A percentile compares a stretch with the other conserved stretches of the same genome.
These are phyloP conservation scores for Rhorus exstirpatorius DNA, from an alignment of 2,888 invertebrate species.

Conservation along the genomic window DNA sequence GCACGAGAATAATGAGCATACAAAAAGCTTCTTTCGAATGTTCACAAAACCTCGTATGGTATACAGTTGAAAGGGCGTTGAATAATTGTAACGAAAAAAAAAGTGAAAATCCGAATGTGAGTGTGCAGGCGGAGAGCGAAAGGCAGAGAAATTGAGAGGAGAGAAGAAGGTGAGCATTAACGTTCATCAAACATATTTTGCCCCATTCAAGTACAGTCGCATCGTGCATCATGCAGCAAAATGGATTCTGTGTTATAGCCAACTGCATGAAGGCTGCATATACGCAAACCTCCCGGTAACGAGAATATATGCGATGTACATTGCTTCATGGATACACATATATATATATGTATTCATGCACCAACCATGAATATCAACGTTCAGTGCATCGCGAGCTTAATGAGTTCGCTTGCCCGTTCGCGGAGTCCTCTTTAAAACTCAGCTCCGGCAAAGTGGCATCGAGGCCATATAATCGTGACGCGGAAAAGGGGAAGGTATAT, in stretches of 20 bases:
- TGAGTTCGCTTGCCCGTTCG: constrained; percentile 73
- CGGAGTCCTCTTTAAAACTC: constrained; percentile 71
- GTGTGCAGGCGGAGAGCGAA: background rate
- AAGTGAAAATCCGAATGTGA: constrained; percentile 41
- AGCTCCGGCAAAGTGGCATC: constrained; percentile 69
- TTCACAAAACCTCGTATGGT: constrained; percentile 27
- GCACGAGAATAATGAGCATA: constrained; percentile 3
- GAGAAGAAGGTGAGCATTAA: constrained; percentile 59
- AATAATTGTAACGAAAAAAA: constrained; percentile 54
- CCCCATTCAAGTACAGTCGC: constrained; percentile 61
- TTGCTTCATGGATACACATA: constrained; percentile 23
- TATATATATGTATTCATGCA: constrained; percentile 24
- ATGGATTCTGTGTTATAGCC: constrained; percentile 54
- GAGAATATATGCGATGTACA: constrained; percentile 60
- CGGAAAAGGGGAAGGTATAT: background rate
- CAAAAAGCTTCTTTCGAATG: constrained; percentile 15
- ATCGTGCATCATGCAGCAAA: constrained; percentile 66
- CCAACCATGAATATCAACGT: constrained; percentile 70
- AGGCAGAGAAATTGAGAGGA: constrained; percentile 10
- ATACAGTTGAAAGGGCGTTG: constrained; percentile 35
- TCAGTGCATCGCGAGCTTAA: constrained; percentile 71
- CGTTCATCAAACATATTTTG: constrained; percentile 67
- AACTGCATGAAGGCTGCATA: constrained; percentile 54
- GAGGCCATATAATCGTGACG: constrained; percentile 65
- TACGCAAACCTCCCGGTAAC: constrained; percentile 50